These are phyloP conservation scores for Diaphora mendica DNA, from an alignment of 2,888 invertebrate genomes.

Conservation along the genomic window DNA sequence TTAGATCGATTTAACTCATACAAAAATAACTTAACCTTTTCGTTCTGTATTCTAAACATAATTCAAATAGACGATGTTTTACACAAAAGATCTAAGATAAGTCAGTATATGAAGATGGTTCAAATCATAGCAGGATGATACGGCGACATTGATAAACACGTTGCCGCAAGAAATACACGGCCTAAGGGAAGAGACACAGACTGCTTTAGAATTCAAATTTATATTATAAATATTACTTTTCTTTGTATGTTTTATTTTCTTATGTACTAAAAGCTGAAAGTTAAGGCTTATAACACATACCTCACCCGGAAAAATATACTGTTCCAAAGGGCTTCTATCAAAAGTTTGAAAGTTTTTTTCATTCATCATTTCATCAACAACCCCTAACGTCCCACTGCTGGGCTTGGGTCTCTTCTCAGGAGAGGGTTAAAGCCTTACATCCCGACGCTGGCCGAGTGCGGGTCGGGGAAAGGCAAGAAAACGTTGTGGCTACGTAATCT, in stretches of 20 bases:
- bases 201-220: not conserved
- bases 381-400: no score
- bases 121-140: conserved; percentile 73
- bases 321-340: no score
- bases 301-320: not conserved
- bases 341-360: no score
- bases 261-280: no score
- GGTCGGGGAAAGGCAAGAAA: no score
- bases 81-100: conserved; percentile 63
- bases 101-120: conserved; percentile 71
- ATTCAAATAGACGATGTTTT: conserved; percentile 30
- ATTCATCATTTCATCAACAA: no score
- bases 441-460: no score
- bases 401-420: no score
- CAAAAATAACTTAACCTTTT: conserved; percentile 5
- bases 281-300: no score
- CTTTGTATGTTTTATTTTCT: no score
- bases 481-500: no score
- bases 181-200: conserved; percentile 4
- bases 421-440: no score
- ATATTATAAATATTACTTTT: not conserved
- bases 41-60: conserved; percentile 30
- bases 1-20: not conserved
- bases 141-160: conserved; percentile 73
- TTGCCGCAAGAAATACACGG: conserved; percentile 51